phyloP scores from a whole-genome alignment of 1,140 invertebrate genomes.

The Megalonaias nervosa region DNA sequence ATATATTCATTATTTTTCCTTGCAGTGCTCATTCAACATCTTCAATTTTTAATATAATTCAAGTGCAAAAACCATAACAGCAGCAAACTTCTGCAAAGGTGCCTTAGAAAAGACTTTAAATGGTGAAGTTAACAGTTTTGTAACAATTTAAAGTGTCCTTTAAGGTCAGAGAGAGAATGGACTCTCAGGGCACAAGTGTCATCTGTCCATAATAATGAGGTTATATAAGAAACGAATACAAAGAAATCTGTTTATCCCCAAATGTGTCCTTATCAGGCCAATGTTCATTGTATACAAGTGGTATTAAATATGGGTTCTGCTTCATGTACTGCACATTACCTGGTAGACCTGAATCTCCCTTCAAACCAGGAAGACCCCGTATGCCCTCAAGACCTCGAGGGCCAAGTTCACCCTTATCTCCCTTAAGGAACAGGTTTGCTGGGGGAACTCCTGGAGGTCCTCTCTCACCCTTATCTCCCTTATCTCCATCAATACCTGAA shows the following conservation, averaged over 20 bases:
- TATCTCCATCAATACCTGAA: slow-evolving; percentile 44
- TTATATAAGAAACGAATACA: slow-evolving; percentile 14
- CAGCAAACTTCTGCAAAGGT: no score
- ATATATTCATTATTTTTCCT: no score
- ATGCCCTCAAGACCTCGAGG: slow-evolving; percentile 19
- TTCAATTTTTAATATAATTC: no score
- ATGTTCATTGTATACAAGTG: slow-evolving; percentile 1
- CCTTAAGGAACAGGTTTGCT: slow-evolving; percentile 22
- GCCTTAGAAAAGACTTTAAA: no score
- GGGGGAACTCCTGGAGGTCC: slow-evolving; percentile 38
- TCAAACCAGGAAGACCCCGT: slow-evolving; percentile 2
- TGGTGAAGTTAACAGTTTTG: no score
- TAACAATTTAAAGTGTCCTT: no score
- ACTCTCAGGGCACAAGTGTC: background rate
- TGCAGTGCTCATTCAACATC: no score
- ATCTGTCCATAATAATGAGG: background rate
- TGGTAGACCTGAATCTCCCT: slow-evolving; percentile 32
- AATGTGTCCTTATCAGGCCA: slow-evolving; percentile 10
- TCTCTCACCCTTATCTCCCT: slow-evolving; percentile 42
- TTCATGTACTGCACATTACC: slow-evolving; percentile 12
- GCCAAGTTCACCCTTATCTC: slow-evolving; percentile 39
- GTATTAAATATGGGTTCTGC: slow-evolving; percentile 18
- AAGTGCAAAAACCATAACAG: no score
- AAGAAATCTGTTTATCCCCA: slow-evolving; percentile 6
- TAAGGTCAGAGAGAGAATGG: background rate